These are phyloP conservation scores for Aotus griseimembra DNA, from an alignment of 2,797 vertebrate species.

Conservation along the genomic window DNA sequence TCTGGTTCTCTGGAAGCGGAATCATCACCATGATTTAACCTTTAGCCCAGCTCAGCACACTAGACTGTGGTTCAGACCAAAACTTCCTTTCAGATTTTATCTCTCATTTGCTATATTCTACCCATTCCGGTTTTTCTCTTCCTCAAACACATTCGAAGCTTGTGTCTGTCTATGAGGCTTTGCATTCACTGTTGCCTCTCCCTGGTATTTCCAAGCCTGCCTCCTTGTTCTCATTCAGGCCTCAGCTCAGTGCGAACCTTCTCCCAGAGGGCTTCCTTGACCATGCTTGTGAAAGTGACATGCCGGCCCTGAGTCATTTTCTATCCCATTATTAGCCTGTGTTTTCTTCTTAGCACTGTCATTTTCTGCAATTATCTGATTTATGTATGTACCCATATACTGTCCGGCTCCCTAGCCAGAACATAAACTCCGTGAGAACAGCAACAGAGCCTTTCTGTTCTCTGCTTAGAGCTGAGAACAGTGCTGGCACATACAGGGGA, in stretches of 20 bases:
- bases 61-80: not conserved
- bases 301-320: not conserved
- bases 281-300: not conserved
- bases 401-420: not conserved
- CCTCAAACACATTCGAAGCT: not conserved
- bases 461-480: not conserved
- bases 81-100: not conserved
- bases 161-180: not conserved
- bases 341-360: conserved; percentile 4
- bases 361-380: not conserved
- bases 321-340: not conserved
- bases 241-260: not conserved
- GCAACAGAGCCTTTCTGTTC: not conserved
- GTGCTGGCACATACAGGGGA: accelerated
- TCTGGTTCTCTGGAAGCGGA: not conserved
- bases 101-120: not conserved
- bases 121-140: not conserved
- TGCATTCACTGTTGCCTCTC: accelerated
- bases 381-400: not conserved
- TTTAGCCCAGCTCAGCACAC: not conserved
- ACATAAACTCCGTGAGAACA: not conserved
- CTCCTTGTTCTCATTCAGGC: not conserved
- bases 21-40: not conserved
- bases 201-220: not conserved
- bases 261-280: not conserved